Conservation (phyloP, 2,888 invertebrate species). For the Melinaea menophilus region DNA sequence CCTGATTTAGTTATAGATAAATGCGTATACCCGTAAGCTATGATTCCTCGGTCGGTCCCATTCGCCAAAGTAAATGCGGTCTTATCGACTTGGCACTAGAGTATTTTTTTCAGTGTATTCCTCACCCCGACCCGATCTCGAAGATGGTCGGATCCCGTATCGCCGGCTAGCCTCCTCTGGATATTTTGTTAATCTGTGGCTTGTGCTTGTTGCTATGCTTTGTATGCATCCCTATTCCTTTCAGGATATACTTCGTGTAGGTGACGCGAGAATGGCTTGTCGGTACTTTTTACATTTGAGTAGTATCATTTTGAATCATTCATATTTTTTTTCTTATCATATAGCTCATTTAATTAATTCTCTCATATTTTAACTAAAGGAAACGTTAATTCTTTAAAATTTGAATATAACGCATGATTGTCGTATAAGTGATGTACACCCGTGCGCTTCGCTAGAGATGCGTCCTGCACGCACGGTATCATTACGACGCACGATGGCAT, state of each 20-base stretch:
- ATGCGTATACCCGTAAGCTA: slow-evolving; percentile 21
- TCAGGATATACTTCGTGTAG: slow-evolving; percentile 1
- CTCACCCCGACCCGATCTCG: slow-evolving; percentile 79
- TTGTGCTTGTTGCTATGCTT: slow-evolving; percentile 72
- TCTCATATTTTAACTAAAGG: not conserved
- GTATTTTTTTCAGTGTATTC: slow-evolving; percentile 78
- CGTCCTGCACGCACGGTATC: slow-evolving; percentile 47
- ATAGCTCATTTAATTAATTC: not conserved
- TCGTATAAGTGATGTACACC: slow-evolving; percentile 23
- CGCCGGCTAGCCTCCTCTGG: slow-evolving; percentile 77
- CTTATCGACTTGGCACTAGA: slow-evolving; percentile 76
- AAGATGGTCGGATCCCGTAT: slow-evolving; percentile 67
- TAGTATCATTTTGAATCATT: slow-evolving; percentile 4
- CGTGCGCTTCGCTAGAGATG: slow-evolving; percentile 22
- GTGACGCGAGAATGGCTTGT: not conserved
- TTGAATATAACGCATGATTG: slow-evolving; percentile 15
- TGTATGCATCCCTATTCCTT: slow-evolving; percentile 25
- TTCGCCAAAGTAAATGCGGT: slow-evolving; percentile 68
- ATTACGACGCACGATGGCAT: slow-evolving; percentile 56
- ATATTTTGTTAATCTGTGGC: slow-evolving; percentile 71
- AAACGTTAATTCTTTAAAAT: not conserved
- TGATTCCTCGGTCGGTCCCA: slow-evolving; percentile 43
- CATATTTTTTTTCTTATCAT: slow-evolving; percentile 6
- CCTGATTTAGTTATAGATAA: slow-evolving; percentile 24
- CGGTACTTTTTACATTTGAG: not conserved